A percentile compares a stretch with the other conserved stretches of the same genome.
Conservation (phyloP, 2,113 vertebrate genomes). For the Actenoides lindsayi region DNA sequence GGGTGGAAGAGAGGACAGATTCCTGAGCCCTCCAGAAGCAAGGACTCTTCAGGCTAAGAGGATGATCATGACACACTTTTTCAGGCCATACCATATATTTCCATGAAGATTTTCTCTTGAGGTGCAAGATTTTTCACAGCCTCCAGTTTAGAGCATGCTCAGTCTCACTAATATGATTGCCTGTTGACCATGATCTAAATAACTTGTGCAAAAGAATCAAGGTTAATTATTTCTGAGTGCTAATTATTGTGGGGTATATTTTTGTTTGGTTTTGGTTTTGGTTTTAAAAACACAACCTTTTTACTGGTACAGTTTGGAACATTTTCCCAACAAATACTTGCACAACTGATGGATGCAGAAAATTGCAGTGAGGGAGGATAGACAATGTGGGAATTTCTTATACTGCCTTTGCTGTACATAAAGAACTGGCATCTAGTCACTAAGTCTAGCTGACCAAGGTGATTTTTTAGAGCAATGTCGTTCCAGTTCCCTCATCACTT, state of each 20-base stretch:
- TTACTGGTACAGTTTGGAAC: neutral
- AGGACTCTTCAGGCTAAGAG: neutral
- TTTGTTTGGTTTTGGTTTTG: neutral
- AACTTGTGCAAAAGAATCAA: neutral
- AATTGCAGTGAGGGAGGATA: neutral
- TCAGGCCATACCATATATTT: neutral
- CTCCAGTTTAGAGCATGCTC: neutral
- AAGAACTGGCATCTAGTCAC: neutral
- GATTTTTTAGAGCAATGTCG: neutral
- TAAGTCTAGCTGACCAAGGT: neutral
- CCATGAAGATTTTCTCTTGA: neutral
- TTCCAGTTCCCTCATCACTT: neutral
- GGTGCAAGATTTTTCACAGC: neutral
- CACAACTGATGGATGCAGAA: neutral
- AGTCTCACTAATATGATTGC: neutral
- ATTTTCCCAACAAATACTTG: neutral
- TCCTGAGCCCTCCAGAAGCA: neutral
- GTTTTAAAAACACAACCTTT: neutral
- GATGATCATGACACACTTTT: neutral
- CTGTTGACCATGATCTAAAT: neutral
- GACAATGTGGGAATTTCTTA: neutral
- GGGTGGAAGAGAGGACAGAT: neutral
- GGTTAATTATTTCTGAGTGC: neutral
- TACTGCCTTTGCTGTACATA: neutral
- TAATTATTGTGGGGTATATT: neutral